Percentiles rank a stretch among this genome's conserved stretches.
phyloP scores from a whole-genome alignment of 2,888 invertebrate species.

The Microplitis manilae region DNA sequence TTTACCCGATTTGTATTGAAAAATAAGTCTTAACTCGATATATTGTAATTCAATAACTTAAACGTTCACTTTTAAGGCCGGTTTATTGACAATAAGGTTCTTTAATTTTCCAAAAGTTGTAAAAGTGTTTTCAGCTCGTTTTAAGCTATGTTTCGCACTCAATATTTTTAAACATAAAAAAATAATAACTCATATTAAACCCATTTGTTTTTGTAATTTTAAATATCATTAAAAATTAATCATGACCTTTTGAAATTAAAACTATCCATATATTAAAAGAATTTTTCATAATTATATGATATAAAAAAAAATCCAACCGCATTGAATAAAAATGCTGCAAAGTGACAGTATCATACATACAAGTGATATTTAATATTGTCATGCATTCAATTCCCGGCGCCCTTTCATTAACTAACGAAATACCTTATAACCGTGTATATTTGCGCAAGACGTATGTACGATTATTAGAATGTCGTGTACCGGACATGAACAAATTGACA shows the following conservation, averaged over 20 bases:
- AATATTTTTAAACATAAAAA: too few species aligned
- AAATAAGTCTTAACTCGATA: too few species aligned
- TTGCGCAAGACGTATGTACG: slow-evolving; percentile 36
- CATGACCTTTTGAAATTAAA: not conserved
- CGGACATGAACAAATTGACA: slow-evolving; percentile 64
- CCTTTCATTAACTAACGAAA: slow-evolving; percentile 23
- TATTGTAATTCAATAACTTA: too few species aligned
- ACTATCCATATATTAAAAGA: not conserved
- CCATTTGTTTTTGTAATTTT: not conserved
- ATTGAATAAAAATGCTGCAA: not conserved
- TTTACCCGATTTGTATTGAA: too few species aligned
- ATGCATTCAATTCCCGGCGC: slow-evolving; percentile 4
- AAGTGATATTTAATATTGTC: not conserved
- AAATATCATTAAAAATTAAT: not conserved
- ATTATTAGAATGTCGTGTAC: slow-evolving; percentile 58
- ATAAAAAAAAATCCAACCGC: not conserved
- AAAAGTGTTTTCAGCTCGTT: too few species aligned
- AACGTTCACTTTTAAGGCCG: too few species aligned
- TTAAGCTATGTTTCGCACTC: too few species aligned
- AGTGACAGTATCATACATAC: not conserved
- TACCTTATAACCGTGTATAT: slow-evolving; percentile 19
- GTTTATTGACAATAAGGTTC: too few species aligned
- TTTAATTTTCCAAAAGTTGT: too few species aligned
- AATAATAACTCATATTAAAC: too few species aligned
- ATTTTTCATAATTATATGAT: not conserved